Percentiles rank a stretch among this genome's conserved stretches.
These are phyloP conservation scores for Tupaia tana DNA, from an alignment of 2,113 vertebrate genomes.

Conservation along the genomic window DNA sequence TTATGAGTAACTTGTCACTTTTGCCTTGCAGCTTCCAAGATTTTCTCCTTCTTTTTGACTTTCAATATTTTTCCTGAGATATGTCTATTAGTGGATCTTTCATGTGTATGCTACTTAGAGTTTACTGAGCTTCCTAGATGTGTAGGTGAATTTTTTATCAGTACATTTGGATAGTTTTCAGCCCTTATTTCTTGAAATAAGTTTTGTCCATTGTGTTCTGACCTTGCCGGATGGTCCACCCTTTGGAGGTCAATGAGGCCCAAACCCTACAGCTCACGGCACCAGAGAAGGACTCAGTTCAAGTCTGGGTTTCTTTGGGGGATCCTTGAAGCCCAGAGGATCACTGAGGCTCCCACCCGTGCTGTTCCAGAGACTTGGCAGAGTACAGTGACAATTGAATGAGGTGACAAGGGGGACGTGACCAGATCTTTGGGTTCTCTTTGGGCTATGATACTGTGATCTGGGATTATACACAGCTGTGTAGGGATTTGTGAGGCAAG, in stretches of 20 bases:
- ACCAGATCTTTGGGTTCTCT: fast-evolving
- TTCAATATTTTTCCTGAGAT: neutral
- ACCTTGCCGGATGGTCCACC: neutral
- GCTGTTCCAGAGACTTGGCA: neutral
- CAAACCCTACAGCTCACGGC: neutral
- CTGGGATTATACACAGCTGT: too few species aligned
- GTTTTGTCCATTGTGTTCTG: neutral
- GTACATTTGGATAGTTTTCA: neutral
- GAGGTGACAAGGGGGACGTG: fast-evolving
- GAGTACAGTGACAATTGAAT: fast-evolving
- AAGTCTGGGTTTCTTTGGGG: neutral
- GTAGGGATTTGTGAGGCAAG: too few species aligned
- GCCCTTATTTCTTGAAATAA: neutral
- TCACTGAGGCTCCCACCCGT: too few species aligned
- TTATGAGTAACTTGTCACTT: neutral
- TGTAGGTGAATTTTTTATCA: neutral
- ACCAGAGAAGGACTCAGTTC: neutral
- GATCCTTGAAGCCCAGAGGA: too few species aligned
- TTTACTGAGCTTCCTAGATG: neutral
- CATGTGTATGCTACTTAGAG: too few species aligned
- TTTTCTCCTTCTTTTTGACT: neutral
- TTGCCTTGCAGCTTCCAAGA: neutral
- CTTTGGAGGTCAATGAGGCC: neutral
- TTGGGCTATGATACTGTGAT: fast-evolving
- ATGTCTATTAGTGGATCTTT: neutral